Conservation (phyloP, 2,113 vertebrate genomes). For the Entosphenus tridentatus region DNA sequence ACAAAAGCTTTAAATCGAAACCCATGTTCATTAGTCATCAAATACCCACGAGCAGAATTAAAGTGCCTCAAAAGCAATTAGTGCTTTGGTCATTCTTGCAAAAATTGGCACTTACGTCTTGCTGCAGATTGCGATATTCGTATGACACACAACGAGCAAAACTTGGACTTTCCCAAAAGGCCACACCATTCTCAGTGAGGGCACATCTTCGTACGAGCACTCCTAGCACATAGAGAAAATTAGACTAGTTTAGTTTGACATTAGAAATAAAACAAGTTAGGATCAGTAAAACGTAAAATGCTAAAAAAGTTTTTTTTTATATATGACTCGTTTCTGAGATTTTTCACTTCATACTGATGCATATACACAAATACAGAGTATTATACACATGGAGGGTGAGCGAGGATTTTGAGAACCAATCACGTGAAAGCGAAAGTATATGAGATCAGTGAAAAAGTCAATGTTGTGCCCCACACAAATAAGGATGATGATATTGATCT, state of each 20-base stretch:
- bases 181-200: constrained; percentile 82
- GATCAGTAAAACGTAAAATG: neutral
- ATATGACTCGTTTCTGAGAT: neutral
- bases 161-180: constrained; percentile 97
- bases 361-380: neutral
- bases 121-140: constrained; percentile 99
- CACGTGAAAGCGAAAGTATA: too few species aligned
- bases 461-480: too few species aligned
- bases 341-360: neutral
- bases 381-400: neutral
- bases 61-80: constrained; percentile 16
- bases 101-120: constrained; percentile 99
- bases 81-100: constrained; percentile 25
- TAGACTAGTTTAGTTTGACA: constrained; percentile 7
- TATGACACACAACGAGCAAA: constrained; percentile 99
- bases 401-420: too few species aligned
- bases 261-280: too few species aligned
- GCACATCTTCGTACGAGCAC: constrained; percentile 99
- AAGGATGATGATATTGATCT: too few species aligned
- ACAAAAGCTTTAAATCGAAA: too few species aligned
- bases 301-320: neutral
- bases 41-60: constrained; percentile 11
- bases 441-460: too few species aligned
- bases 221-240: constrained; percentile 35
- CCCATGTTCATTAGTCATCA: constrained; percentile 11